phyloP scores from a whole-genome alignment of 2,888 invertebrate genomes.

The Lithophane leautieri region DNA sequence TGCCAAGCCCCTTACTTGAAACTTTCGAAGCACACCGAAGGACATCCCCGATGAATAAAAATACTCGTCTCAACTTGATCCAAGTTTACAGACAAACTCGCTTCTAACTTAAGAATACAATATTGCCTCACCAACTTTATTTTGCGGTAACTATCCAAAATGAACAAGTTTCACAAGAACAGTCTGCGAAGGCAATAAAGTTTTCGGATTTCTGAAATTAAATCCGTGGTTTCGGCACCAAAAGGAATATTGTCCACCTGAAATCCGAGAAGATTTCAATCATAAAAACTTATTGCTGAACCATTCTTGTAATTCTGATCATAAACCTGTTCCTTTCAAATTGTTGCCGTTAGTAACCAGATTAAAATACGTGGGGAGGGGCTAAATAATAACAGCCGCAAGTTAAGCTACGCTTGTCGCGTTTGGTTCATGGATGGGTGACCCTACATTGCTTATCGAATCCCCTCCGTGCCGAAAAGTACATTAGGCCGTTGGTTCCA shows the following conservation, averaged over 20 bases:
- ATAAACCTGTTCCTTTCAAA: conserved; percentile 62
- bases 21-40: conserved; percentile 47
- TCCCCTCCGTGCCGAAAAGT: not conserved
- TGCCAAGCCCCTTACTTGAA: conserved; percentile 33
- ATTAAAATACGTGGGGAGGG: conserved; percentile 44
- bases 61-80: conserved; percentile 50
- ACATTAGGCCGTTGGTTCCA: not conserved
- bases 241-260: conserved; percentile 76
- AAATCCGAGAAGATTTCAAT: conserved; percentile 66
- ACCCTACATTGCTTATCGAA: not conserved
- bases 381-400: not conserved
- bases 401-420: not conserved
- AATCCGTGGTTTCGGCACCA: conserved; percentile 70
- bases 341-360: conserved; percentile 51
- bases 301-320: conserved; percentile 65
- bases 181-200: conserved; percentile 77
- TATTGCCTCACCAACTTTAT: conserved; percentile 75
- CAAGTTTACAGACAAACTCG: conserved; percentile 59
- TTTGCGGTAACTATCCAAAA: conserved; percentile 74
- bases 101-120: conserved; percentile 75
- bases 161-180: conserved; percentile 78
- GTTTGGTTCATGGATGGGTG: not conserved
- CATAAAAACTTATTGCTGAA: conserved; percentile 68
- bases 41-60: conserved; percentile 64
- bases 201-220: conserved; percentile 75